Conservation (phyloP, 2,797 vertebrate genomes). For the Delichon dasypus region DNA sequence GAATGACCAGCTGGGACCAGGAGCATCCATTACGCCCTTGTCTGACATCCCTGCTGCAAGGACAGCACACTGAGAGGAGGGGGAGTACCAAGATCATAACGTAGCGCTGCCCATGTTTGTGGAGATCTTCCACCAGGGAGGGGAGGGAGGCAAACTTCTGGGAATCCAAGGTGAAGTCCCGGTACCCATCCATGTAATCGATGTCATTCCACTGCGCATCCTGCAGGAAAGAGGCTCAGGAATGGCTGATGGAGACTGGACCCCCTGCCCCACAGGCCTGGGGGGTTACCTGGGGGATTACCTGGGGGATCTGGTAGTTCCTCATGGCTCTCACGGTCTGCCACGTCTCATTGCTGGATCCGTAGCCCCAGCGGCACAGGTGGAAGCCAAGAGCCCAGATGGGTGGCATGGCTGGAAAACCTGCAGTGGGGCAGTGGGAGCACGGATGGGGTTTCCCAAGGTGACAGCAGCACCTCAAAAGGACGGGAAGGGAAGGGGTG, state of each 20-base stretch:
- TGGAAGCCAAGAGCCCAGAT: constrained; percentile 90
- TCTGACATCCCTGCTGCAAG: neutral
- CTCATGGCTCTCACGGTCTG: constrained; percentile 83
- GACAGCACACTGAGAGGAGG: neutral
- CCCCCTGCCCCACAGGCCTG: neutral
- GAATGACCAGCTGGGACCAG: neutral
- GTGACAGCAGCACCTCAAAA: neutral
- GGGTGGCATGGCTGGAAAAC: constrained; percentile 85
- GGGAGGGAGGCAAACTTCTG: constrained; percentile 80
- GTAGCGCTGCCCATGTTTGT: constrained; percentile 83
- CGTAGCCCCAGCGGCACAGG: constrained; percentile 90
- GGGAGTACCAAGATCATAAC: constrained; percentile 86
- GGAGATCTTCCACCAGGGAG: constrained; percentile 85
- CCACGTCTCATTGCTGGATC: constrained; percentile 82
- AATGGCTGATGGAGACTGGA: neutral
- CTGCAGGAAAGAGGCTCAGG: constrained; percentile 55
- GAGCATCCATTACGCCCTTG: neutral
- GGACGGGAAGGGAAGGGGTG: neutral
- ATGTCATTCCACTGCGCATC: constrained; percentile 93
- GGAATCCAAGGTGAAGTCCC: constrained; percentile 84
- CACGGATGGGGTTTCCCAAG: accelerated
- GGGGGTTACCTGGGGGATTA: constrained; percentile 85
- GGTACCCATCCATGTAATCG: constrained; percentile 86
- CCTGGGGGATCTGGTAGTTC: constrained; percentile 86
- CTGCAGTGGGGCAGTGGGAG: neutral